A percentile compares a stretch with the other conserved stretches of the same genome.
These are phyloP conservation scores for Danionella cerebrum DNA, from an alignment of 2,113 vertebrate genomes.

Conservation along the genomic window DNA sequence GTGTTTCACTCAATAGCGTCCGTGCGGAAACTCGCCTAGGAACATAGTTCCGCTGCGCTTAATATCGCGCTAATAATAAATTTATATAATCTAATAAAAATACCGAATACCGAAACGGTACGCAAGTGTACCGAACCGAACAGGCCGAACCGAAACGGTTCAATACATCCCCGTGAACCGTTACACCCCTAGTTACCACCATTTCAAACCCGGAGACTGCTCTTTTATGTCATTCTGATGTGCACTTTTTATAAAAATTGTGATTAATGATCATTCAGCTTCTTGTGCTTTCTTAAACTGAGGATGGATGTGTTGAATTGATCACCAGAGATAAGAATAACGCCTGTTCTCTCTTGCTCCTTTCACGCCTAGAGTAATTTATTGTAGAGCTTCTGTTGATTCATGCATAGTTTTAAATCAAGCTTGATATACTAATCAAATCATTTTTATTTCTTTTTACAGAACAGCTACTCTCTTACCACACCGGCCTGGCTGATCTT, in stretches of 20 bases:
- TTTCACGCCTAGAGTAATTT: background rate
- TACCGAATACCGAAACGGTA: too few species aligned
- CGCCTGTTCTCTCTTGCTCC: constrained; percentile 7
- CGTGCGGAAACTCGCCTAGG: too few species aligned
- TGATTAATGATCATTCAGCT: constrained; percentile 1
- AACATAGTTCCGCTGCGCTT: too few species aligned
- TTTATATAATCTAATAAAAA: too few species aligned
- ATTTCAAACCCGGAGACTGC: background rate
- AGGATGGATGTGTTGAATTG: background rate
- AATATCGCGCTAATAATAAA: too few species aligned
- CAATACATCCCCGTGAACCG: too few species aligned
- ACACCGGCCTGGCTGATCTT: constrained; percentile 76
- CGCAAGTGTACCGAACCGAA: too few species aligned
- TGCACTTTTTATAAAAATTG: background rate
- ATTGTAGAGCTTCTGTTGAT: background rate
- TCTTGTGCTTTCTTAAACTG: background rate
- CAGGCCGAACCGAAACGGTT: too few species aligned
- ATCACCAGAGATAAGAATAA: background rate
- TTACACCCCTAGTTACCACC: too few species aligned
- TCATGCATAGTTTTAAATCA: background rate
- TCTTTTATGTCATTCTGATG: background rate
- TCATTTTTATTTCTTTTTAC: constrained; percentile 30
- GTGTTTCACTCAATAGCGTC: too few species aligned
- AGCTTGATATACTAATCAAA: background rate
- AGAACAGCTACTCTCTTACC: constrained; percentile 67